phyloP scores from a whole-genome alignment of 2,113 vertebrate genomes.

The Muntiacus muntjak region DNA sequence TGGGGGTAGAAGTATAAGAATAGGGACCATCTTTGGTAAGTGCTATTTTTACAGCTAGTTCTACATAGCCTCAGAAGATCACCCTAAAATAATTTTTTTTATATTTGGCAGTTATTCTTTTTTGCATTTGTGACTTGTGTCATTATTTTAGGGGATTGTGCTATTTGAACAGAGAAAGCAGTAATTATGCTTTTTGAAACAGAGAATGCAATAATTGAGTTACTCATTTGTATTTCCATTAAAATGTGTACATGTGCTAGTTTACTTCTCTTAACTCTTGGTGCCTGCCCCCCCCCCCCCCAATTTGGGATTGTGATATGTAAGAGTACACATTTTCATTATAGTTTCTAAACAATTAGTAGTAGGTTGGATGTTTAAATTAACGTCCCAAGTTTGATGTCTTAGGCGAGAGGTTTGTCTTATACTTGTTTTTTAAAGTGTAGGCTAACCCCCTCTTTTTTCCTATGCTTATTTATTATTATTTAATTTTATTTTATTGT shows the following conservation, averaged over 20 bases:
- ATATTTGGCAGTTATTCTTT: not conserved
- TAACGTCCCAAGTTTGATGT: slow-evolving; percentile 18
- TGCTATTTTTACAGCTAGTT: slow-evolving; percentile 17
- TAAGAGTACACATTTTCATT: slow-evolving; percentile 18
- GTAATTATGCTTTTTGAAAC: not conserved
- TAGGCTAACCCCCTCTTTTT: not conserved
- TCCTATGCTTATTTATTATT: not conserved
- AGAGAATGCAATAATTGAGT: not conserved
- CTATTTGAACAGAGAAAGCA: not conserved
- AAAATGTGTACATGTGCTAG: slow-evolving; percentile 8
- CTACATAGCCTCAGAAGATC: not conserved
- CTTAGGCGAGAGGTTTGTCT: not conserved
- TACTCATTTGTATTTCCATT: not conserved
- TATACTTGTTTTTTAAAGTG: slow-evolving; percentile 24
- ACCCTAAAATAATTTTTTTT: slow-evolving; percentile 31
- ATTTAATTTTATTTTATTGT: not conserved
- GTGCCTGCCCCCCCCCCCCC: not conserved
- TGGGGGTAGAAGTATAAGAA: not conserved
- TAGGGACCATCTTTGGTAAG: not conserved
- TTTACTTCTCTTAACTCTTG: slow-evolving; percentile 29
- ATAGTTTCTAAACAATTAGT: slow-evolving; percentile 22
- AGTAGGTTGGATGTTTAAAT: slow-evolving; percentile 33
- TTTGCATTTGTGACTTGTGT: slow-evolving; percentile 40
- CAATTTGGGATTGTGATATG: slow-evolving; percentile 38
- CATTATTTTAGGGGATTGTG: not conserved